Evolutionary conservation across 1,140 invertebrate species (phyloP), one percentile per base, ranked within the genome.

Genomic region (Muscidifurax raptorellus): DNA sequence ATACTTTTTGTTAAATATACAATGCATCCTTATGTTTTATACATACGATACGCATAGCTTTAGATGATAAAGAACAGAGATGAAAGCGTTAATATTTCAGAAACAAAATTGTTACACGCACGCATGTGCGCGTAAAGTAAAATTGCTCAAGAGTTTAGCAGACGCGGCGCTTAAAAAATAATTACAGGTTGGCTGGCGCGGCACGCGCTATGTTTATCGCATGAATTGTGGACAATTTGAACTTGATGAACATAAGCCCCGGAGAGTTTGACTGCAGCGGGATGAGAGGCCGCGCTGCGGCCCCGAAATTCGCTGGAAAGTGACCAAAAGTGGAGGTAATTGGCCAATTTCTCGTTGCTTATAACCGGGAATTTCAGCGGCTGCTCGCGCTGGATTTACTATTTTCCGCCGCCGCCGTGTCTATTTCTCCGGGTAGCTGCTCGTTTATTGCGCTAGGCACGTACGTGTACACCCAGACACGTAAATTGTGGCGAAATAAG

Each of bases 301-400:
- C 66, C 52, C 66, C 25, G 27, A 69, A 69, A 69, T 69, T 28
- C 28, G 27, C 66, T 69, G 66, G 66, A 69, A 30, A 69, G 66
- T 69, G 66, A 69, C 66, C 66, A 69, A 69, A 69, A 69, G 66
- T 69, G 27, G 25, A 59, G 25, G 28, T 69, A 69, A 69, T 69
- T 69, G 66, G 66, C 15, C 66, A 69, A 69, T 69, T 69, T 69
- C 66, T 69, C 15, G 66, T 27, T 69, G 28, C 25, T 30, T 30
- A 30, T 69, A 69, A 69, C 66, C 66, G 15, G 25, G 15, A 69
- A 30, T 69, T 69, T 69, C 12, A 69, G 66, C 66, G 66, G 66
- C n/a, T 22, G 52, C 66, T 67, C 7, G n/a, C 13, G n/a, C 15
- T 69, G 28, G 66, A 30, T 69, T 30, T 27, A 10, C 66, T 30